Evolutionary conservation across 1,140 invertebrate species (phyloP).

Genomic region (Caenorhabditis brenneri): DNA sequence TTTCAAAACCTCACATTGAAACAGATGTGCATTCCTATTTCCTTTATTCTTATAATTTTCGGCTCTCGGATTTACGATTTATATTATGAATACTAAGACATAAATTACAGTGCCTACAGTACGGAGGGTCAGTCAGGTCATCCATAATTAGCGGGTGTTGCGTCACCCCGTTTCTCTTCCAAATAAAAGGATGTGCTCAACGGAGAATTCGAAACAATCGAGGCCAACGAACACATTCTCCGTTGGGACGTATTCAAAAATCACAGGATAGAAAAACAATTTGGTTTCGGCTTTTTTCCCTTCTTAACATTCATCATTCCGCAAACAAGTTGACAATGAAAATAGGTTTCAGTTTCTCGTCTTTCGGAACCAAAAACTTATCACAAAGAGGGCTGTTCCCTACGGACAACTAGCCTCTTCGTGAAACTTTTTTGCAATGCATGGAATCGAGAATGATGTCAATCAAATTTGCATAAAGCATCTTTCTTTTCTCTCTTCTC

Average conservation of each 20-base stretch:
- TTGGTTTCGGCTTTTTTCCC: neutral
- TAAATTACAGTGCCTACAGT: neutral
- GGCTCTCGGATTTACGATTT: neutral
- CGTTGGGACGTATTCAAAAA: neutral
- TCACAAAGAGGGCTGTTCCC: neutral
- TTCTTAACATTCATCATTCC: neutral
- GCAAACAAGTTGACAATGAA: neutral
- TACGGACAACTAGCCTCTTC: neutral
- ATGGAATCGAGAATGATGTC: constrained; percentile 31
- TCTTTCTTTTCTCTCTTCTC: neutral
- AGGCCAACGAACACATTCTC: neutral
- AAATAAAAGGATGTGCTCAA: neutral
- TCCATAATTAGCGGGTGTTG: constrained; percentile 32
- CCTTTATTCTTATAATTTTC: neutral
- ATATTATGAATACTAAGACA: constrained; percentile 40
- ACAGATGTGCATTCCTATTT: neutral
- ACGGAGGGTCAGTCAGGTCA: constrained; percentile 18
- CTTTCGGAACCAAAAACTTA: neutral
- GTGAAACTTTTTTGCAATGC: constrained; percentile 16
- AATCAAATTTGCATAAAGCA: constrained; percentile 32
- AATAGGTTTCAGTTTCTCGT: neutral
- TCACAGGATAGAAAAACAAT: neutral
- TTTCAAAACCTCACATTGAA: neutral
- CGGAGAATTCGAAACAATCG: neutral
- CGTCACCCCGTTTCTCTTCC: neutral